These are phyloP conservation scores for Rhineura floridana DNA, from an alignment of 2,113 vertebrate species.

Conservation along the genomic window DNA sequence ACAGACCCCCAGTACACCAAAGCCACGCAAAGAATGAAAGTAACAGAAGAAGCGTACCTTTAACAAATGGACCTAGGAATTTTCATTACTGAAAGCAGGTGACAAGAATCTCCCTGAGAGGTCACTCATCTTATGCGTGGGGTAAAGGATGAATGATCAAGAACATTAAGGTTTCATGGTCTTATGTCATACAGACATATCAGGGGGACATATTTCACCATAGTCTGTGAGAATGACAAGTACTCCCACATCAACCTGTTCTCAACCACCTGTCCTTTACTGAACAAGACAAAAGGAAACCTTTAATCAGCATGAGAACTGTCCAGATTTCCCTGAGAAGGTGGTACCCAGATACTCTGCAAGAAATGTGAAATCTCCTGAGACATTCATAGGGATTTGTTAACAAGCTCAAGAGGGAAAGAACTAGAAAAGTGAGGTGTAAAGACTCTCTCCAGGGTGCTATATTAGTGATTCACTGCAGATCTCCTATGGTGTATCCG, in stretches of 20 bases:
- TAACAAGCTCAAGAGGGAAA: background rate
- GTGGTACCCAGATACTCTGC: background rate
- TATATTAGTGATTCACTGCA: background rate
- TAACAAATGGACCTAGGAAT: background rate
- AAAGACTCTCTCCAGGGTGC: background rate
- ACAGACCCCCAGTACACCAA: background rate
- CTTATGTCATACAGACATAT: background rate
- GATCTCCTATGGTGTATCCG: background rate
- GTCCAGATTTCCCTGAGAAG: background rate
- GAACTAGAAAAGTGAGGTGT: background rate
- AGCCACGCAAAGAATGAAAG: background rate
- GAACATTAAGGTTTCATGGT: background rate
- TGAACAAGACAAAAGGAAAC: background rate
- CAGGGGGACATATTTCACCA: background rate
- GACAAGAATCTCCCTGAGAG: background rate
- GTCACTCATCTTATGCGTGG: background rate
- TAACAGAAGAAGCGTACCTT: background rate
- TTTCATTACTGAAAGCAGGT: background rate
- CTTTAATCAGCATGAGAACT: background rate
- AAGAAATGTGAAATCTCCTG: background rate
- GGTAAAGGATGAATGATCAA: background rate
- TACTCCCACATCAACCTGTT: background rate
- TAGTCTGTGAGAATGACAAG: background rate
- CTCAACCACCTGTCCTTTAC: background rate
- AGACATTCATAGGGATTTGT: background rate